A percentile compares a stretch with the other conserved stretches of the same genome.
Conservation (phyloP, 2,888 invertebrate genomes). For the Drosophila anomelani region DNA sequence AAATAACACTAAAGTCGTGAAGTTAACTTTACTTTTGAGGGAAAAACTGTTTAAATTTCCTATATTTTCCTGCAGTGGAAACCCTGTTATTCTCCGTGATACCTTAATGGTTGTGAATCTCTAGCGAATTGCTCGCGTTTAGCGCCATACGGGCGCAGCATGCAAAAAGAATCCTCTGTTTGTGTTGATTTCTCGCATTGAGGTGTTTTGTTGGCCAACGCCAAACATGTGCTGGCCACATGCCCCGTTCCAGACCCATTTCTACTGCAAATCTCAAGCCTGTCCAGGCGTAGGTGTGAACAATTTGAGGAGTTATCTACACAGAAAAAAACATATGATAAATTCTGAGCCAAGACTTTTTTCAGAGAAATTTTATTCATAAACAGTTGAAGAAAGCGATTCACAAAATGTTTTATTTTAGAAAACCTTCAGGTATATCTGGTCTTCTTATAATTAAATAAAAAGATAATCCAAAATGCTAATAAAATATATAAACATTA, state of each 20-base stretch:
- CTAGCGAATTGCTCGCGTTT: slow-evolving; percentile 38
- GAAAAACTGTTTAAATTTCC: not conserved
- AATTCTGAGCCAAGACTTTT: not conserved
- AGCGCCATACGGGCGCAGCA: slow-evolving; percentile 76
- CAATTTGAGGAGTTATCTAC: slow-evolving; percentile 23
- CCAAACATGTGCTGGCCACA: slow-evolving; percentile 62
- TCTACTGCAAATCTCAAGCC: slow-evolving; percentile 25
- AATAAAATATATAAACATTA: not conserved
- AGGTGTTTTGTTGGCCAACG: slow-evolving; percentile 57
- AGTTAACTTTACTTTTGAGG: not conserved
- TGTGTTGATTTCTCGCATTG: slow-evolving; percentile 31
- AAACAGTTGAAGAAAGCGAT: not conserved
- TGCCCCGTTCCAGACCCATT: slow-evolving; percentile 35
- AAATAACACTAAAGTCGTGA: not conserved
- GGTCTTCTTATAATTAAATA: not conserved
- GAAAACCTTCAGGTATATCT: not conserved
- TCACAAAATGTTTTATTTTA: not conserved
- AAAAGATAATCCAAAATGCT: not conserved
- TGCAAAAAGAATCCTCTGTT: slow-evolving; percentile 52
- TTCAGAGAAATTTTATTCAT: not conserved
- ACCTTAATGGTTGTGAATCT: not conserved
- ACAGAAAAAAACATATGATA: not conserved
- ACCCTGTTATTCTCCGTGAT: not conserved
- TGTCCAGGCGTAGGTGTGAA: slow-evolving; percentile 36
- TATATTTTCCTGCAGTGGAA: not conserved